Percentiles rank a stretch among this genome's conserved stretches.
These are phyloP conservation scores for Pachycephala philippinensis DNA, from an alignment of 2,113 vertebrate species.

Conservation along the genomic window DNA sequence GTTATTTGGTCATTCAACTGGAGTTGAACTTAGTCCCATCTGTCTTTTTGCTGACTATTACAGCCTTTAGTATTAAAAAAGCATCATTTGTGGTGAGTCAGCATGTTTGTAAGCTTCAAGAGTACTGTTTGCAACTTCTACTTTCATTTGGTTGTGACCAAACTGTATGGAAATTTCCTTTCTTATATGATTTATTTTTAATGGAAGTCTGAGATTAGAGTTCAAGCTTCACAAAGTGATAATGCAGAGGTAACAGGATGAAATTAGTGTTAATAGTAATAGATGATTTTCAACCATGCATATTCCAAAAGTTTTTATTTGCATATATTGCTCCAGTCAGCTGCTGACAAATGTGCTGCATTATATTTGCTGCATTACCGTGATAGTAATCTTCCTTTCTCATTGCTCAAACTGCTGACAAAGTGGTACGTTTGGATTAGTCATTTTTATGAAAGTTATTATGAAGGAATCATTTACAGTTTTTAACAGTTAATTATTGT, in stretches of 20 bases:
- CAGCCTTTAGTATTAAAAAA: background rate
- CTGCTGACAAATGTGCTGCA: background rate
- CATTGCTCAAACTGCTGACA: background rate
- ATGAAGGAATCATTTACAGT: background rate
- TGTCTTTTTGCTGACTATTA: background rate
- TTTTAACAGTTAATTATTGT: background rate
- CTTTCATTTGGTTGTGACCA: background rate
- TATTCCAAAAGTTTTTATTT: background rate
- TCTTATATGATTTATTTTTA: background rate
- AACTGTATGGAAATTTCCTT: background rate
- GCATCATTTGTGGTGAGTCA: background rate
- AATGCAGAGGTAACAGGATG: background rate
- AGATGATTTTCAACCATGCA: background rate
- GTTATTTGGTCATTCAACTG: background rate
- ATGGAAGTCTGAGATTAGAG: background rate
- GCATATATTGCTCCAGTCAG: background rate
- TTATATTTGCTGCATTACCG: background rate
- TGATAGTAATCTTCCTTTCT: background rate
- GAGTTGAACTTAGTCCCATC: background rate
- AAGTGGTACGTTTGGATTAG: background rate
- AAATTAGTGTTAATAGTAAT: background rate
- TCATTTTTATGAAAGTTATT: background rate
- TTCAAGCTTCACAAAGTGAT: background rate
- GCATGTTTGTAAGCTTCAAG: background rate
- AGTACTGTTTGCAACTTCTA: background rate